Evolutionary conservation across 2,888 invertebrate genomes (phyloP), one percentile per base, ranked within the genome.

Genomic region (Xestia sexstrigata): DNA sequence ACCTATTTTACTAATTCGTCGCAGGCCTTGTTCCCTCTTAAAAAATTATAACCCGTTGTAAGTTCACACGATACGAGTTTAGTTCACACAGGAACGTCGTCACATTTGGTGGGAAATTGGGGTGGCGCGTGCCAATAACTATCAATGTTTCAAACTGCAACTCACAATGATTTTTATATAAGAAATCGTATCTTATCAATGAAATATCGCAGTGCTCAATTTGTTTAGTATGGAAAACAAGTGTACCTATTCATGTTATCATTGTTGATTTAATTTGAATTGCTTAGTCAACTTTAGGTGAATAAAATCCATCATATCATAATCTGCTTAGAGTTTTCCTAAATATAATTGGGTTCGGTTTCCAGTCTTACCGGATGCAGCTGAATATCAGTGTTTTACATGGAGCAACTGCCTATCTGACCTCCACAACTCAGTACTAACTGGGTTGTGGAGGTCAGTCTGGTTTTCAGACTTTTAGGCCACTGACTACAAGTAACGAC

Each of bases 61-160:
- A 73, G 11, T 73, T 78, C 60, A n/a, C 70, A 68, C 35, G 58
- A 42, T 4, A 52, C 11, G 1, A 45, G 23, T 45, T 35, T 47
- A 45, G 6, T 66, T 63, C 42, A 52, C 62, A 77, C 0, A 17
- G 23, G 13, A 47, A 76, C 35, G 35, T 9, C 2, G 4, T 42
- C 49, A 49, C 2, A 3, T 20, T 52, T 63, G 6, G 75, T 52
- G 42, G 20, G 7, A 35, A n/a, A 26, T 77, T 17, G 20, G 15
- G 8, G 63, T 20, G 45, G n/a, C 45, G 13, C 13, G 78, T 78
- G 52, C 26, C 78, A 39, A 26, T 5, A 35, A 15, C 2, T 5
- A 42, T 49, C 15, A 52, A 42, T 42, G 9, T 63, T 15, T 11
- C 11, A 49, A 62, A 20, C 3, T 45, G 49, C n/a, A n/a, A 75